Evolutionary conservation across 2,797 vertebrate genomes (phyloP).

Genomic region (Macropodus opercularis): DNA sequence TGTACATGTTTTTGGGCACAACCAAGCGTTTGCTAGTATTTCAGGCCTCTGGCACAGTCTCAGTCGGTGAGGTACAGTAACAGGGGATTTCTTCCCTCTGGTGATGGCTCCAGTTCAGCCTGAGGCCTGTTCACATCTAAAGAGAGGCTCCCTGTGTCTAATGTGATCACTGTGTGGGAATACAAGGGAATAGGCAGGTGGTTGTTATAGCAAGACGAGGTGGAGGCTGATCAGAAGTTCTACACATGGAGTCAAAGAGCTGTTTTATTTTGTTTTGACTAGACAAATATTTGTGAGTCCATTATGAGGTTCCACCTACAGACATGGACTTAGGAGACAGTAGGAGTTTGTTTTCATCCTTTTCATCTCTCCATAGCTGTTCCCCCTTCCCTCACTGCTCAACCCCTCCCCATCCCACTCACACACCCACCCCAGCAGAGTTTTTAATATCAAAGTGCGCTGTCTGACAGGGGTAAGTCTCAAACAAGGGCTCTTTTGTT

Average conservation of each 20-base stretch:
- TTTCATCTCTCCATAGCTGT: slow-evolving; percentile 65
- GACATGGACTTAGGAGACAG: slow-evolving; percentile 75
- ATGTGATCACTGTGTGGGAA: slow-evolving; percentile 69
- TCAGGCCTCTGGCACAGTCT: slow-evolving; percentile 68
- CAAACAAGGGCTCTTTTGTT: slow-evolving; percentile 75
- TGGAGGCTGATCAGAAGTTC: slow-evolving; percentile 62
- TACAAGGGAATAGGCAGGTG: slow-evolving; percentile 65
- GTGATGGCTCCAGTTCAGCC: slow-evolving; percentile 56
- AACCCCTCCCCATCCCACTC: slow-evolving; percentile 13
- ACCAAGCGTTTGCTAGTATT: slow-evolving; percentile 66
- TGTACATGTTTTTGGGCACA: slow-evolving; percentile 57
- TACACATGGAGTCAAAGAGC: slow-evolving; percentile 71
- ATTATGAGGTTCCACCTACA: slow-evolving; percentile 84
- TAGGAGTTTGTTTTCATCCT: slow-evolving; percentile 83
- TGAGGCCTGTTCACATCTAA: slow-evolving; percentile 62
- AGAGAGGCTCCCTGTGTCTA: slow-evolving; percentile 65
- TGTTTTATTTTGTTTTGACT: slow-evolving; percentile 84
- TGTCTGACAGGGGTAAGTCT: slow-evolving; percentile 76
- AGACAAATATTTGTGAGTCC: slow-evolving; percentile 85
- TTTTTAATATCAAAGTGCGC: slow-evolving; percentile 83
- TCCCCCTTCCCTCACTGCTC: slow-evolving; percentile 29
- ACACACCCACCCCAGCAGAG: slow-evolving; percentile 49
- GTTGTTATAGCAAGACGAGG: slow-evolving; percentile 66
- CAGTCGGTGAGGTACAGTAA: slow-evolving; percentile 71
- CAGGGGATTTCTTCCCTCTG: slow-evolving; percentile 71